These are phyloP conservation scores for Apis cerana DNA, from an alignment of 1,140 invertebrate genomes.

Conservation along the genomic window DNA sequence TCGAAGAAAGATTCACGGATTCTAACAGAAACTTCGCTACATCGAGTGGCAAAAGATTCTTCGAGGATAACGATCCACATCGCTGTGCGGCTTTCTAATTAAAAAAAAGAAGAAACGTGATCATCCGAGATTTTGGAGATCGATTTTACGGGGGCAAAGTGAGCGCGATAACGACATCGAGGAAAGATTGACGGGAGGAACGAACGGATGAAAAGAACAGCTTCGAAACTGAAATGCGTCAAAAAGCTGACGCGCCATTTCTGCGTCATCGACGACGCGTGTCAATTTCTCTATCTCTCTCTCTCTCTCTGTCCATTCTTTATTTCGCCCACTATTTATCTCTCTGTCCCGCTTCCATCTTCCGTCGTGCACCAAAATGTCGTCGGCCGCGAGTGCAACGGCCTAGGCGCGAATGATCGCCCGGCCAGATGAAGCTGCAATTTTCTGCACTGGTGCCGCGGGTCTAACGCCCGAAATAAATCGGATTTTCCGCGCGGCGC, in stretches of 20 bases:
- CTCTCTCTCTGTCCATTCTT: neutral
- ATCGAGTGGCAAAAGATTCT: neutral
- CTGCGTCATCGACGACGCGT: neutral
- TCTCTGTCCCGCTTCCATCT: constrained; percentile 11
- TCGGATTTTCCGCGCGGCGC: constrained; percentile 33
- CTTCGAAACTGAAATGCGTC: constrained; percentile 6
- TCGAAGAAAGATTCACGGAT: neutral
- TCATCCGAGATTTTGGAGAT: neutral
- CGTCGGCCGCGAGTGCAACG: constrained; percentile 27
- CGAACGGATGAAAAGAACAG: neutral
- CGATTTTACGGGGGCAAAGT: neutral
- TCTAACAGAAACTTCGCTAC: neutral
- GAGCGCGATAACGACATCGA: neutral
- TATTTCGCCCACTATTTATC: neutral
- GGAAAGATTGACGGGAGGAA: neutral
- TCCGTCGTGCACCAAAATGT: constrained; percentile 25
- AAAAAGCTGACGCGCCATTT: constrained; percentile 1
- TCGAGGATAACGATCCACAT: neutral
- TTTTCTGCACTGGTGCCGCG: constrained; percentile 40
- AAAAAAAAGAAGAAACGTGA: neutral
- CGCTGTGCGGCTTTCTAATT: too few species aligned
- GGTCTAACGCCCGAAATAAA: constrained; percentile 47
- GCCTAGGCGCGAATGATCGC: constrained; percentile 24
- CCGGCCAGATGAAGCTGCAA: constrained; percentile 46
- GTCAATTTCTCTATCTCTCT: constrained; percentile 35